A percentile compares a stretch with the other conserved stretches of the same genome.
These are phyloP conservation scores for Mythimna loreyi DNA, from an alignment of 2,888 invertebrate species.

Conservation along the genomic window DNA sequence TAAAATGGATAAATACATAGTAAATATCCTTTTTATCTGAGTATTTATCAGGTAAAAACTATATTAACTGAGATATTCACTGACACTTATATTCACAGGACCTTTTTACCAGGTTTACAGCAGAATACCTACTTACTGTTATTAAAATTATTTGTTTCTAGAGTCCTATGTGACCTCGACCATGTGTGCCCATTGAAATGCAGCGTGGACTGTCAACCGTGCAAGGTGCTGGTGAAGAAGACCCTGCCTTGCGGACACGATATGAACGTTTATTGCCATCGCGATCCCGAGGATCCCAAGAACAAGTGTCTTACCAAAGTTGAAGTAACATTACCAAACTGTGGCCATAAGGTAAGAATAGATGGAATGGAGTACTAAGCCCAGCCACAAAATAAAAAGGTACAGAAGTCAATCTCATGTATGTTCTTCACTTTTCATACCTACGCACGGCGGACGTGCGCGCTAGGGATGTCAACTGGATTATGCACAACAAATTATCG, in stretches of 20 bases:
- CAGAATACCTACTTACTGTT: not conserved
- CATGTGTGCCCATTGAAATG: conserved; percentile 90
- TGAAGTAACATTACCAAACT: conserved; percentile 74
- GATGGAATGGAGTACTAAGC: no score
- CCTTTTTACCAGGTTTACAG: not conserved
- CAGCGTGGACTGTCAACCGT: conserved; percentile 82
- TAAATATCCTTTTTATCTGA: no score
- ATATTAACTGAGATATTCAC: no score
- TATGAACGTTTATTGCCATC: conserved; percentile 82
- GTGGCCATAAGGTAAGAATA: conserved; percentile 78
- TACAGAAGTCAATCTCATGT: no score
- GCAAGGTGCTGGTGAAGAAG: conserved; percentile 80
- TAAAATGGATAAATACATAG: no score
- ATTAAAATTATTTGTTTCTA: conserved; percentile 63
- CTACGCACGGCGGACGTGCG: no score
- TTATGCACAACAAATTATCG: no score
- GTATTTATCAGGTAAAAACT: no score
- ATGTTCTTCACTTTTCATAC: no score
- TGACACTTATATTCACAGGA: no score
- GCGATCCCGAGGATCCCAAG: conserved; percentile 77
- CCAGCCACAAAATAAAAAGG: no score
- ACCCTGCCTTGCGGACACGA: conserved; percentile 88
- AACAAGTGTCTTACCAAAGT: conserved; percentile 74
- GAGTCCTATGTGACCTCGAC: conserved; percentile 84
- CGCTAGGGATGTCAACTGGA: no score